A percentile compares a stretch with the other conserved stretches of the same genome.
Conservation (phyloP, 2,888 invertebrate species). For the Ptychoptera albimana region DNA sequence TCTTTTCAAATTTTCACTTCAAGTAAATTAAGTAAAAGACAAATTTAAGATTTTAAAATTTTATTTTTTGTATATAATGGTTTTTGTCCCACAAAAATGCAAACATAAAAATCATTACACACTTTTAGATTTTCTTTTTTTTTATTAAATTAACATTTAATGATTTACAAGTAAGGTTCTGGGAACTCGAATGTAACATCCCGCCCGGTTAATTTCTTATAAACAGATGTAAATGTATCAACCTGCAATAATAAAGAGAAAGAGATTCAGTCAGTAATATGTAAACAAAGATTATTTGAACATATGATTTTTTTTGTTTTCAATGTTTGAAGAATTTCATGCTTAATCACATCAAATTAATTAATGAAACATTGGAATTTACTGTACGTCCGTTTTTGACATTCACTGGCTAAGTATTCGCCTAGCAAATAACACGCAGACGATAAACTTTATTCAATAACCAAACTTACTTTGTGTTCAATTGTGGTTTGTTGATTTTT, state of each 20-base stretch:
- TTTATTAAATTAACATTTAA: too few species aligned
- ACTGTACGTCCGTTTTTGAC: slow-evolving; percentile 25
- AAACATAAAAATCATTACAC: too few species aligned
- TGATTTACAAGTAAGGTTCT: slow-evolving; percentile 75
- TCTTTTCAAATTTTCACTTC: too few species aligned
- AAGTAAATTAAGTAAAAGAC: too few species aligned
- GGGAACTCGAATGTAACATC: slow-evolving; percentile 99
- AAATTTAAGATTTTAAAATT: too few species aligned
- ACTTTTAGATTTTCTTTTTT: too few species aligned
- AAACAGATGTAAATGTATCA: slow-evolving; percentile 94
- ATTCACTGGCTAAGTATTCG: slow-evolving; percentile 17
- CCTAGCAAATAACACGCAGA: slow-evolving; percentile 26
- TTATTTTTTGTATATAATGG: too few species aligned
- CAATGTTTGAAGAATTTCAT: not conserved
- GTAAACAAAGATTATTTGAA: not conserved
- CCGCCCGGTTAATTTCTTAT: slow-evolving; percentile 97
- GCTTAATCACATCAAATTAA: not conserved
- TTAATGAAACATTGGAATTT: slow-evolving; percentile 3
- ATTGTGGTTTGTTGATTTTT: slow-evolving; percentile 98
- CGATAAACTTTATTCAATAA: slow-evolving; percentile 8
- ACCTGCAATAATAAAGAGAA: slow-evolving; percentile 57
- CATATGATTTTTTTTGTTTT: not conserved
- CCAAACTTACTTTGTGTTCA: slow-evolving; percentile 86
- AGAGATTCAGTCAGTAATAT: not conserved
- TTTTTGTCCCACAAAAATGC: too few species aligned